Conservation (phyloP, 2,797 vertebrate genomes). For the Discoglossus pictus region DNA sequence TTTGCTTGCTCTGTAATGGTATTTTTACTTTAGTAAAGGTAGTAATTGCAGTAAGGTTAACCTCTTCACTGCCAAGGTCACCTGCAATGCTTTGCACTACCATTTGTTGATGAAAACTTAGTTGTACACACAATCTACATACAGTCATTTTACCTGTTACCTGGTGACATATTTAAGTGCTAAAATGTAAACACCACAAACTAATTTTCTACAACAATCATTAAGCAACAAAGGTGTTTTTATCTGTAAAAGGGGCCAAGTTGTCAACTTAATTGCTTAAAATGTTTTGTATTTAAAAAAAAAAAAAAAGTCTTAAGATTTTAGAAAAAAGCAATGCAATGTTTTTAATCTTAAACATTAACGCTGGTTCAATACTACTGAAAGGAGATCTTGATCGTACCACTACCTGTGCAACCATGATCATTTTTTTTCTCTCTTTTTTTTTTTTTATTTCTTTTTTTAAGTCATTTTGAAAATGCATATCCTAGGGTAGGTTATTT, state of each 20-base stretch:
- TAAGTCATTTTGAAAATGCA: too few species aligned
- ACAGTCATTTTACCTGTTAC: too few species aligned
- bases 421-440: background rate
- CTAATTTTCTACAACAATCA: too few species aligned
- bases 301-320: slow-evolving; percentile 34
- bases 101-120: too few species aligned
- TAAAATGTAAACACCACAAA: too few species aligned
- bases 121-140: too few species aligned
- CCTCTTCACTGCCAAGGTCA: too few species aligned
- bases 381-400: slow-evolving; percentile 68
- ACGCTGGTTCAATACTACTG: slow-evolving; percentile 67
- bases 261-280: background rate
- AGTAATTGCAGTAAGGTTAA: too few species aligned
- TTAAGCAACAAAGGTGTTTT: slow-evolving; percentile 9
- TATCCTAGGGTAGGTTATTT: background rate
- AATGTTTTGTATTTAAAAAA: background rate
- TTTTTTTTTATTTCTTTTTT: background rate
- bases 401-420: slow-evolving; percentile 55
- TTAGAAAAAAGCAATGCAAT: slow-evolving; percentile 43
- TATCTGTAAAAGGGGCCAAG: background rate
- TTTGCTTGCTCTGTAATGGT: background rate
- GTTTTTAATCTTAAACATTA: slow-evolving; percentile 57
- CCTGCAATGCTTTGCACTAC: too few species aligned
- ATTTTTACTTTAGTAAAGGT: background rate
- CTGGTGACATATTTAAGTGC: too few species aligned